These are phyloP conservation scores for Choreutis nemorana DNA, from an alignment of 2,888 invertebrate genomes.

Conservation along the genomic window DNA sequence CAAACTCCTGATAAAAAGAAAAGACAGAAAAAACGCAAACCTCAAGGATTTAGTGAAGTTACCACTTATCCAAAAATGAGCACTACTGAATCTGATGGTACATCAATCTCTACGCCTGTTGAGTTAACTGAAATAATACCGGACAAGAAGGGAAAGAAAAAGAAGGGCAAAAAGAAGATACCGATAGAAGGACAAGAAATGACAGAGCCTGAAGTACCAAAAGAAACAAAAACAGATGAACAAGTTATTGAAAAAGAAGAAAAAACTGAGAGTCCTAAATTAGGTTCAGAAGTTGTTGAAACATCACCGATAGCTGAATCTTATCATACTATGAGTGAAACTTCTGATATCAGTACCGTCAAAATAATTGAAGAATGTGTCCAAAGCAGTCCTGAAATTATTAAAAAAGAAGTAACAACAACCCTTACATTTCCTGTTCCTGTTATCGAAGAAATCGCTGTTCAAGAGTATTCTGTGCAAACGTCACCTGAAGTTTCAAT, in stretches of 20 bases:
- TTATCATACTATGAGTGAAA: slow-evolving; percentile 66
- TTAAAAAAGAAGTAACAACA: slow-evolving; percentile 52
- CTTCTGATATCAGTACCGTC: slow-evolving; percentile 65
- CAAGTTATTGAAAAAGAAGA: slow-evolving; percentile 22
- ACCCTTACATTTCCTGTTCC: slow-evolving; percentile 66
- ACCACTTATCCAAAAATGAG: slow-evolving; percentile 43
- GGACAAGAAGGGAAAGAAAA: slow-evolving; percentile 41
- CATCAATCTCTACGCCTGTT: slow-evolving; percentile 27
- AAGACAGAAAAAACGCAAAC: slow-evolving; percentile 55
- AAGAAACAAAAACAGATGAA: too few species aligned
- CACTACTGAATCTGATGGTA: slow-evolving; percentile 46
- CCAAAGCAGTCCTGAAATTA: slow-evolving; percentile 54
- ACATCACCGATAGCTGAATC: slow-evolving; percentile 67
- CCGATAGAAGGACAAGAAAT: slow-evolving; percentile 26
- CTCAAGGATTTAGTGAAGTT: slow-evolving; percentile 39
- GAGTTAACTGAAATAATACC: slow-evolving; percentile 26
- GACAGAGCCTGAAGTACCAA: slow-evolving; percentile 16
- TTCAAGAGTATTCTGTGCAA: slow-evolving; percentile 64
- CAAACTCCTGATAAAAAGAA: slow-evolving; percentile 43
- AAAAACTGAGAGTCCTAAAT: slow-evolving; percentile 48
- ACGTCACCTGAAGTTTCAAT: slow-evolving; percentile 62
- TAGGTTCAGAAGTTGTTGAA: slow-evolving; percentile 53
- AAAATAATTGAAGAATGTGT: slow-evolving; percentile 74
- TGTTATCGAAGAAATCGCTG: slow-evolving; percentile 66
- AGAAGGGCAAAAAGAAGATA: slow-evolving; percentile 58